phyloP scores from a whole-genome alignment of 1,140 invertebrate genomes.

The Potamilus streckersoni region DNA sequence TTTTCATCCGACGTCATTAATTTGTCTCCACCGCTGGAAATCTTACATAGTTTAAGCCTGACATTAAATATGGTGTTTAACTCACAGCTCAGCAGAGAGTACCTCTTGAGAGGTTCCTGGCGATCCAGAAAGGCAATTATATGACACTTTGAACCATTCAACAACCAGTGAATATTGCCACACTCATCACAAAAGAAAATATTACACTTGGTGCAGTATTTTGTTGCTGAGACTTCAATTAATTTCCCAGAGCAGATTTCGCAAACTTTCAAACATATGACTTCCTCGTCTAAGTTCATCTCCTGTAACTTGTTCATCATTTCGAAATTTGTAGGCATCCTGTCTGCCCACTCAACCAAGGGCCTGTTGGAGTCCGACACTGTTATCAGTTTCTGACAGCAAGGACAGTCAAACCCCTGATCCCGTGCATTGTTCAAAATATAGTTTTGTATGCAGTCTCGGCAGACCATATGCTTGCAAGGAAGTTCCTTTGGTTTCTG shows the following conservation, averaged over 20 bases:
- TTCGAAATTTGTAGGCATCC: conserved; percentile 11
- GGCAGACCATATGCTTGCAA: conserved; percentile 20
- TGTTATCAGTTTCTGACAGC: neutral
- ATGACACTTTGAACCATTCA: conserved; percentile 17
- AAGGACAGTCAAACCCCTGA: conserved; percentile 14
- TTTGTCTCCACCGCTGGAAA: neutral
- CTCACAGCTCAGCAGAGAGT: conserved; percentile 1
- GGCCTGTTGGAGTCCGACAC: conserved; percentile 5
- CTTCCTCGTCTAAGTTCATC: neutral
- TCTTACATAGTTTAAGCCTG: neutral
- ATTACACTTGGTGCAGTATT: conserved; percentile 25
- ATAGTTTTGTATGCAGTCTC: conserved; percentile 8
- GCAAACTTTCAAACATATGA: neutral
- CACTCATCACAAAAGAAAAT: conserved; percentile 25
- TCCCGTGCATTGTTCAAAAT: conserved; percentile 7
- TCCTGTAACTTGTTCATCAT: conserved; percentile 7
- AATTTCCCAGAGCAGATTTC: conserved; percentile 11
- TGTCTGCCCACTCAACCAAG: conserved; percentile 14
- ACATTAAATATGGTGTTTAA: conserved; percentile 10
- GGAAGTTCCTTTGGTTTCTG: conserved; percentile 18
- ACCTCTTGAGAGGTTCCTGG: conserved; percentile 1
- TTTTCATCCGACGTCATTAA: neutral
- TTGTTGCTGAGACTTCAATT: conserved; percentile 3
- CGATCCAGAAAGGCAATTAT: conserved; percentile 13
- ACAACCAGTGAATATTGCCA: conserved; percentile 21